Evolutionary conservation across 2,888 invertebrate species (phyloP), one percentile per base, ranked within the genome.

Genomic region (Plebejus melissa): DNA sequence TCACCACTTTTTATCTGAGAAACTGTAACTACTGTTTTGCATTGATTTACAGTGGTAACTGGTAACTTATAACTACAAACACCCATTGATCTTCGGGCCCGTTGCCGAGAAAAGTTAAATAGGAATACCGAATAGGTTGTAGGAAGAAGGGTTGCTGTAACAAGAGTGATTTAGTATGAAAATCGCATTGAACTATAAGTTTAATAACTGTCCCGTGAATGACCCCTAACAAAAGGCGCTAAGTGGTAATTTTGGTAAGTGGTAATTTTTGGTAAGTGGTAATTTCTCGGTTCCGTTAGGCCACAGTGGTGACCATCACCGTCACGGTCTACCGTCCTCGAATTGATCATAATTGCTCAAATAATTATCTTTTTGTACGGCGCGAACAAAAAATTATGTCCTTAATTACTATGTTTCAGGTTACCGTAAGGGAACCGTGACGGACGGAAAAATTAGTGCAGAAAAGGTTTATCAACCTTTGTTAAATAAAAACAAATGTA

Each of bases 281-380:
- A 72, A 72, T 72, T 72, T 54, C 50, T 54, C 65, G 65, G 65
- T 65, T 65, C 65, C 65, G 65, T 65, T 65, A 65, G 13, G 28
- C 28, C 60, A 60, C 60, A 69, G 69, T 41, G 70, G 41, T 41
- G 38, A 70, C 70, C 70, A 41, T 41, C 38, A 22, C 16, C 38
- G 70, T 41, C 38, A 70, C 41, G 70, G 41, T 70, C 41, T 41
- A 41, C 38, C 70, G 38, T n/a, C 41, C 70, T 41, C 70, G 41
- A 70, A 70, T 70, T 70, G 70, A 41, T 70, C 70, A 70, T 70
- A 70, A 70, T 70, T 70, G 70, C 70, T n/a, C 41, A 70, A 41
- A 70, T 70, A 70, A 70, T 70, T 70, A 70, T 70, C 38, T 70
- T 70, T 70, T 65, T 65, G 65, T 65, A 32, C 65, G 65, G 65